Conservation (phyloP, 2,888 invertebrate species). For the Mactromeris polynyma region DNA sequence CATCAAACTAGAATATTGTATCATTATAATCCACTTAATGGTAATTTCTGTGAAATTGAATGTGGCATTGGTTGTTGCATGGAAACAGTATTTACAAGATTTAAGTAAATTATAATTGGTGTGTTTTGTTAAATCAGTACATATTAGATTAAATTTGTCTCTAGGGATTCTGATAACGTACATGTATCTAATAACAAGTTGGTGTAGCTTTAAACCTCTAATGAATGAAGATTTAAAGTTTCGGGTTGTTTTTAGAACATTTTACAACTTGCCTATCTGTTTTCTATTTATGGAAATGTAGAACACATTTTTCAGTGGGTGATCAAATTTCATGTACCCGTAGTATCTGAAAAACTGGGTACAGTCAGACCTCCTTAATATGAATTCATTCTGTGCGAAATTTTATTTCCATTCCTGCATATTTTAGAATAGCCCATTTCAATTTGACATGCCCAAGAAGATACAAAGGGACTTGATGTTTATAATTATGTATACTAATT, state of each 20-base stretch:
- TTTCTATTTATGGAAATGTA: too few relatives aligned
- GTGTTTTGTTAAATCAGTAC: neutral
- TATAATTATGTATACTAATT: neutral
- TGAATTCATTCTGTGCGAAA: too few relatives aligned
- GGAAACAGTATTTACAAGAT: neutral
- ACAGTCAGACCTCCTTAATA: too few relatives aligned
- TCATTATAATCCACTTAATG: conserved; percentile 1
- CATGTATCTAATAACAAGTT: neutral
- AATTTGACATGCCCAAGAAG: too few relatives aligned
- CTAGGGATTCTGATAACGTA: neutral
- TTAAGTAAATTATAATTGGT: neutral
- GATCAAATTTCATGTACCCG: too few relatives aligned
- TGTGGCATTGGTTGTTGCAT: neutral
- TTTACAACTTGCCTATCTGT: too few relatives aligned
- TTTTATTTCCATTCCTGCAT: too few relatives aligned
- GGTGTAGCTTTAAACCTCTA: neutral
- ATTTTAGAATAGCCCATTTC: too few relatives aligned
- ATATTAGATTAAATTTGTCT: neutral
- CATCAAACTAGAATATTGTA: neutral
- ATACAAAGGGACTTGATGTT: too few relatives aligned
- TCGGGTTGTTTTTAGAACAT: neutral
- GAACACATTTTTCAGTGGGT: too few relatives aligned
- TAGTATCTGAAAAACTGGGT: too few relatives aligned
- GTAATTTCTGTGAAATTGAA: neutral
- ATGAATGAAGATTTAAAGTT: too few relatives aligned